Base-by-base conservation (phyloP, 2,888 invertebrate genomes). In the Crocallis elinguaria region DNA sequence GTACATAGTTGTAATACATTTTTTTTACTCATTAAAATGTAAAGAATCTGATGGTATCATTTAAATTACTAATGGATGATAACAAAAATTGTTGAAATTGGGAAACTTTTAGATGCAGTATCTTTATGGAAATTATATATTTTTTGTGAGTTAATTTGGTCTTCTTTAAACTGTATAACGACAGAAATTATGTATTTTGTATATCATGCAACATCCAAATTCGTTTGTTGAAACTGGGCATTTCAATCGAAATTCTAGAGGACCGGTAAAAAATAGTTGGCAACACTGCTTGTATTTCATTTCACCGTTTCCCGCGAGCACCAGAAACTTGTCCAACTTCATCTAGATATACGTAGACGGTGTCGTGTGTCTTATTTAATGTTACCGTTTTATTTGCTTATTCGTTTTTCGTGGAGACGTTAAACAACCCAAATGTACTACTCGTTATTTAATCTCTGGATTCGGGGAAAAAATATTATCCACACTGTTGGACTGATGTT, bases 281-380 rank as follows among this genome's bases (percentile, higher is more conserved):
- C 39, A 48, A 48, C 39, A 17, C 33, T 11, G 27, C 7, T 25
- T 16, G 19, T 35, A 8, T 35, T 27, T 7, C 7, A 36, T 23
- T 41, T 19, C 16, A 16, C 16, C 16, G 19, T 13, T 19, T 35
- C 27, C 8, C 33, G 9, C 58, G 52, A 55, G 57, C 63, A 62
- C 54, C 52, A 54, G 61, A 64, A 71, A 70, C 68, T 70, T 65
- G 66, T 73, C 67, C 66, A 60, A 65, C 45, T 52, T 21, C 14
- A 48, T 53, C 53, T 50, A 49, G 37, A 50, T 42, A 54, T 53
- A 59, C 25, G 49, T 25, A 49, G 49, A 45, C 50, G 53, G 62
- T 58, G 59, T 65, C 62, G 64, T 67, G 66, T 69, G 64, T 71
- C 60, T 66, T 62, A 52, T 69, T 70, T 67, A 72, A 72, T 64